Percentiles rank a stretch among this genome's conserved stretches.
Evolutionary conservation across 1,140 invertebrate genomes (phyloP).

Genomic region (Drosophila serrata): DNA sequence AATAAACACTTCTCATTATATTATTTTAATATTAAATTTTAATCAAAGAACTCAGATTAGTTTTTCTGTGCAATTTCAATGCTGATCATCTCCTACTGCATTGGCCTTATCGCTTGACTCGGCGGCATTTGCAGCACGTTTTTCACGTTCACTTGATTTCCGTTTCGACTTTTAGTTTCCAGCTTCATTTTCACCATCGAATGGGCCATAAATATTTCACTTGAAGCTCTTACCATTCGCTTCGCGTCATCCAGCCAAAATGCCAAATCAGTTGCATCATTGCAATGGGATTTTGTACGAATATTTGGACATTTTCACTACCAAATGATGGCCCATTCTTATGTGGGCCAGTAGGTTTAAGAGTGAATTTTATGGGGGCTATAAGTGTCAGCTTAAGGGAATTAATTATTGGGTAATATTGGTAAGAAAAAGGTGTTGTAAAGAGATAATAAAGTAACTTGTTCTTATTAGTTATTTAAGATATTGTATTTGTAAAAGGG

Average conservation of each 20-base stretch:
- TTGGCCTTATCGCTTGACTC: constrained; percentile 45
- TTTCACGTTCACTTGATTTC: constrained; percentile 78
- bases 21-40: background rate
- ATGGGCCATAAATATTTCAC: constrained; percentile 68
- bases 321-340: constrained; percentile 16
- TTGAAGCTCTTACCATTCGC: constrained; percentile 50
- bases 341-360: constrained; percentile 22
- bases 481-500: background rate
- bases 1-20: no score
- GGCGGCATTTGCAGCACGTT: constrained; percentile 52
- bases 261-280: constrained; percentile 59
- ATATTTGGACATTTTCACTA: constrained; percentile 36
- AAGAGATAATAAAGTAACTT: background rate
- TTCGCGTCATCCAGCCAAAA: constrained; percentile 44
- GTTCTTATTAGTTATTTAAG: background rate
- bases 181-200: constrained; percentile 56
- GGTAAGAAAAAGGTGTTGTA: background rate
- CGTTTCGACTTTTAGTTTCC: constrained; percentile 51
- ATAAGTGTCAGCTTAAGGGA: constrained; percentile 2
- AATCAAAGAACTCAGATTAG: background rate
- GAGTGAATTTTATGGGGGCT: constrained; percentile 6
- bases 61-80: constrained; percentile 7
- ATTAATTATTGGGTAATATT: background rate
- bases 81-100: constrained; percentile 24
- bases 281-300: constrained; percentile 11